Percentiles rank a stretch among this genome's conserved stretches.
Evolutionary conservation across 2,888 invertebrate genomes (phyloP).

Genomic region (Morpho deidamia): DNA sequence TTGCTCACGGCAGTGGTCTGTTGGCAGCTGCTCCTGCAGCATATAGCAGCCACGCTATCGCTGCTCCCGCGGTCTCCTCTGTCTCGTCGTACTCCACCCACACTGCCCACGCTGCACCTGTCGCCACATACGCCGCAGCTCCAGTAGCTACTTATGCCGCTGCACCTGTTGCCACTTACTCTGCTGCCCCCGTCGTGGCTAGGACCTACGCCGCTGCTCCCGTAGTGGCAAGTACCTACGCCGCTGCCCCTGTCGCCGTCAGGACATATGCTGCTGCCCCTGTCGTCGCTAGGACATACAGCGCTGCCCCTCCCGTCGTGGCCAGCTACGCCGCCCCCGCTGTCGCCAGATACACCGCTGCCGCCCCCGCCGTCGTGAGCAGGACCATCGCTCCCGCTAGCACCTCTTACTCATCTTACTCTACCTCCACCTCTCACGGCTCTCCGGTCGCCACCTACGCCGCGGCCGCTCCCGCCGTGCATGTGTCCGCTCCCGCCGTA

Average conservation of each 20-base stretch:
- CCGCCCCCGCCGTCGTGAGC: slow-evolving; percentile 35
- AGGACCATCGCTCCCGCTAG: slow-evolving; percentile 34
- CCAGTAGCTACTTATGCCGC: slow-evolving; percentile 38
- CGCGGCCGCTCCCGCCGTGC: slow-evolving; percentile 30
- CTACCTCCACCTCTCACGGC: slow-evolving; percentile 33
- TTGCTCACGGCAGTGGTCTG: slow-evolving; percentile 77
- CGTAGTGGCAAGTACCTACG: slow-evolving; percentile 38
- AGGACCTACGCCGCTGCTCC: slow-evolving; percentile 58
- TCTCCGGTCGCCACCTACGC: slow-evolving; percentile 36
- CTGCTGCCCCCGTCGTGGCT: slow-evolving; percentile 16
- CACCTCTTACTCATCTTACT: slow-evolving; percentile 29
- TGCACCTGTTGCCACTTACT: slow-evolving; percentile 31
- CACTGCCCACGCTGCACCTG: slow-evolving; percentile 27
- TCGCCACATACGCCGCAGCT: slow-evolving; percentile 39
- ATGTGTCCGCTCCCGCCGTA: slow-evolving; percentile 19
- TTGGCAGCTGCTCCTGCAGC: slow-evolving; percentile 63
- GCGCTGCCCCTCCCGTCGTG: slow-evolving; percentile 29
- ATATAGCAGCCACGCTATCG: slow-evolving; percentile 63
- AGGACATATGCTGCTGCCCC: slow-evolving; percentile 25
- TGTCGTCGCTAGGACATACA: slow-evolving; percentile 32
- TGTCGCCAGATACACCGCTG: slow-evolving; percentile 36
- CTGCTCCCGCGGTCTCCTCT: slow-evolving; percentile 48
- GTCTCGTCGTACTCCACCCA: slow-evolving; percentile 37
- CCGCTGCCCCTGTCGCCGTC: slow-evolving; percentile 26
- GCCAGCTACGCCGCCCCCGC: slow-evolving; percentile 43